Conservation (phyloP, 2,888 invertebrate genomes). For the Agriopis aurantiaria region DNA sequence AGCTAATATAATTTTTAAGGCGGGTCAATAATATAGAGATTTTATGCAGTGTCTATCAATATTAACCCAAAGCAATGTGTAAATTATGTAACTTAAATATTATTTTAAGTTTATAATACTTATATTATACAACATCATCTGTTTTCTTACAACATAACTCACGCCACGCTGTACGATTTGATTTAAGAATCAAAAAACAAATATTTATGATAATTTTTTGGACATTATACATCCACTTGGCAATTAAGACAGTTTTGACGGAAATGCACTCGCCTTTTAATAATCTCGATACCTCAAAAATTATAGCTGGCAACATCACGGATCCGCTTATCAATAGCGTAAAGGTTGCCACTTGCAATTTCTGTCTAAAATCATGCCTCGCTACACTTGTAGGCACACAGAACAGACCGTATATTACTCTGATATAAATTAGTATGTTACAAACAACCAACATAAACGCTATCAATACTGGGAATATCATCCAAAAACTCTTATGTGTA, state of each 20-base stretch:
- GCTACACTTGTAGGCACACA: background rate
- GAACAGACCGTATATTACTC: background rate
- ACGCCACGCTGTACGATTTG: slow-evolving; percentile 1
- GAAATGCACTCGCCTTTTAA: background rate
- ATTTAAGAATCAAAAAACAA: background rate
- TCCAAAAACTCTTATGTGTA: background rate
- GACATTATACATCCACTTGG: background rate
- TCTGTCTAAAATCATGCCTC: background rate
- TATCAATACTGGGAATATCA: background rate
- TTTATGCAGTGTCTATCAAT: no score
- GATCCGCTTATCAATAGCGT: slow-evolving; percentile 2
- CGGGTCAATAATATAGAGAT: no score
- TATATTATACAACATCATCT: no score
- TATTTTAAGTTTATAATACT: no score
- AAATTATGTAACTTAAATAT: no score
- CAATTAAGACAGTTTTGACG: background rate
- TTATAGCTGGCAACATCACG: slow-evolving; percentile 7
- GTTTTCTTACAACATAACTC: background rate
- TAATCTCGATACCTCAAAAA: slow-evolving; percentile 1
- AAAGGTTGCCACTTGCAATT: background rate
- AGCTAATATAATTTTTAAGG: no score
- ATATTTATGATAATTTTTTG: slow-evolving; percentile 5
- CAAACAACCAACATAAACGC: background rate
- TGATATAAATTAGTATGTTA: background rate
- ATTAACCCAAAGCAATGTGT: no score